Percentiles rank a stretch among this genome's conserved stretches.
phyloP scores from a whole-genome alignment of 2,797 vertebrate species.

The Acanthopagrus latus region DNA sequence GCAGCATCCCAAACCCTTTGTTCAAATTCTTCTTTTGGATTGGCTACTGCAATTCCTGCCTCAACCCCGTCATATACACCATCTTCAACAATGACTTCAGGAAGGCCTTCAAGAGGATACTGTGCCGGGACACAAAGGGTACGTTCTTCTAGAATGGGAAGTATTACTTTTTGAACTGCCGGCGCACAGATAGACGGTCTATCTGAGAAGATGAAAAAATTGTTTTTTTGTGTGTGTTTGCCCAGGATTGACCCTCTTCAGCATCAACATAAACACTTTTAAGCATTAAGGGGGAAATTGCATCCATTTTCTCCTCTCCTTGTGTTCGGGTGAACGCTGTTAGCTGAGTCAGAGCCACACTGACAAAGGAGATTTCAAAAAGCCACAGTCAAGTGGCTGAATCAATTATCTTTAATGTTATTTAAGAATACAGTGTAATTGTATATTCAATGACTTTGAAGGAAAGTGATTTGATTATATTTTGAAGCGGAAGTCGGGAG shows the following conservation, averaged over 20 bases:
- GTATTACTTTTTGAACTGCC: neutral
- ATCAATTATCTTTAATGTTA: slow-evolving; percentile 65
- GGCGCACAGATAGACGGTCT: neutral
- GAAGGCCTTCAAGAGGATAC: slow-evolving; percentile 90
- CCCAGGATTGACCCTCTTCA: slow-evolving; percentile 9
- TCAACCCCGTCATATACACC: slow-evolving; percentile 92
- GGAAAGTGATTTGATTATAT: slow-evolving; percentile 48
- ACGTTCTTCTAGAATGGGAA: slow-evolving; percentile 67
- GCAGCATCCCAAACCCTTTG: slow-evolving; percentile 81
- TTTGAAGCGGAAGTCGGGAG: slow-evolving; percentile 53
- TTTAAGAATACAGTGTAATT: slow-evolving; percentile 57
- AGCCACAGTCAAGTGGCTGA: slow-evolving; percentile 45
- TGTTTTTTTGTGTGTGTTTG: neutral
- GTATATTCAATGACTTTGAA: slow-evolving; percentile 50
- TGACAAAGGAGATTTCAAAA: slow-evolving; percentile 37
- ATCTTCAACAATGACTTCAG: slow-evolving; percentile 93
- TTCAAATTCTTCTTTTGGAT: slow-evolving; percentile 92
- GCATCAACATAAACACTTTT: slow-evolving; percentile 20
- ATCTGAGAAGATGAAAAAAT: neutral
- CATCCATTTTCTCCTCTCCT: slow-evolving; percentile 10
- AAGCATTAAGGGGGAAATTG: slow-evolving; percentile 36
- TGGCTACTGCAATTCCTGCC: slow-evolving; percentile 92
- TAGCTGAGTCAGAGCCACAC: slow-evolving; percentile 23
- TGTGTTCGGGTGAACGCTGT: neutral
- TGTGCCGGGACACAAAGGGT: slow-evolving; percentile 79